Percentiles rank a stretch among this genome's conserved stretches.
These are phyloP conservation scores for Petrocephalus sullivani DNA, from an alignment of 2,797 vertebrate genomes.

Conservation along the genomic window DNA sequence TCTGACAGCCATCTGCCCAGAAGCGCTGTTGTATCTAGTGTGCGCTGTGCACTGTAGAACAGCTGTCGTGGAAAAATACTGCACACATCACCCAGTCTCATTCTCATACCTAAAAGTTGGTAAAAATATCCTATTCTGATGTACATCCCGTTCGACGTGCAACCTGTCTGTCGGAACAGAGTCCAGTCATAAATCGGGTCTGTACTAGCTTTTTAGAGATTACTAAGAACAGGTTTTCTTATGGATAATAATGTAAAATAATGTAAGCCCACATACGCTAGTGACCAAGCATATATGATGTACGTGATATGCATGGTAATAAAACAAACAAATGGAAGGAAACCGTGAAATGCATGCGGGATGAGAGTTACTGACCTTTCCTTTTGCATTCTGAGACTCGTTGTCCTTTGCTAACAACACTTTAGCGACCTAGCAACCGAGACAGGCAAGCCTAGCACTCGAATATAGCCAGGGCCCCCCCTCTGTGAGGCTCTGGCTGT, in stretches of 20 bases:
- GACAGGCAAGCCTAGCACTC: background rate
- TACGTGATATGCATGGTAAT: background rate
- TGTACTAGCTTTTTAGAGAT: background rate
- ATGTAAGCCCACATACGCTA: background rate
- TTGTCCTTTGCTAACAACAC: background rate
- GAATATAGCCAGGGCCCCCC: background rate
- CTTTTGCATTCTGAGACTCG: background rate
- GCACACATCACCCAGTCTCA: background rate
- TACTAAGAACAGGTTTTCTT: background rate
- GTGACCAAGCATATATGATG: background rate
- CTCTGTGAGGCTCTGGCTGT: background rate
- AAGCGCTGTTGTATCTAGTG: background rate
- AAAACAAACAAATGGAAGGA: background rate
- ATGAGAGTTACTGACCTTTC: constrained; percentile 45
- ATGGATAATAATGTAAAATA: background rate
- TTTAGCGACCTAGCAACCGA: background rate
- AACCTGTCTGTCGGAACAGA: background rate
- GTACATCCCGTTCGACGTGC: background rate
- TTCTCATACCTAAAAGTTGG: background rate
- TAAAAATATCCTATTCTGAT: background rate
- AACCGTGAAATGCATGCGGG: constrained; percentile 17
- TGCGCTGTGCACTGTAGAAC: background rate
- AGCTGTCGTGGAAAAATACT: too few relatives aligned
- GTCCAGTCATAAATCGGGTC: background rate
- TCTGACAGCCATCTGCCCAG: background rate